A percentile compares a stretch with the other conserved stretches of the same genome.
Evolutionary conservation across 37 sponge, comb jelly and placozoan genomes (phyloP).

Genomic region (Cladorhizidae sp.): DNA sequence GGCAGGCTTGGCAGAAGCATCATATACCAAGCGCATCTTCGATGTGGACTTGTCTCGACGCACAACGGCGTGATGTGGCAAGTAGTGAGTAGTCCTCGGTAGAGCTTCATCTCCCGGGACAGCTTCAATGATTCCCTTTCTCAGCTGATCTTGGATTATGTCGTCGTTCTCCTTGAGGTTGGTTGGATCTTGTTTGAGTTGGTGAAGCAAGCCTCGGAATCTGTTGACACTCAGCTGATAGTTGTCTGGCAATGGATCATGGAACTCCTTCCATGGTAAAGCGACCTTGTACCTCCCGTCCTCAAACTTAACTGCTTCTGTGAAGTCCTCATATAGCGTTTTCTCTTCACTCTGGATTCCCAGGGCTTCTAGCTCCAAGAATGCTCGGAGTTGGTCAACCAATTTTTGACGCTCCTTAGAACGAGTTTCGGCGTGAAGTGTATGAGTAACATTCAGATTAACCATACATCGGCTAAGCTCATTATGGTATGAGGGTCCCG

Average conservation of each 20-base stretch:
- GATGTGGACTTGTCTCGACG: constrained; percentile 47
- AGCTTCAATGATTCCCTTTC: constrained; percentile 49
- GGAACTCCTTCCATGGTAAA: constrained; percentile 36
- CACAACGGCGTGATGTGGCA: constrained; percentile 65
- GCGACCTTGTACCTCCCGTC: constrained; percentile 14
- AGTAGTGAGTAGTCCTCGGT: constrained; percentile 22
- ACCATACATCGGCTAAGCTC: neutral
- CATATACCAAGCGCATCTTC: constrained; percentile 45
- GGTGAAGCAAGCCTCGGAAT: constrained; percentile 29
- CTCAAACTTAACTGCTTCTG: neutral
- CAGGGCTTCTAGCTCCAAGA: constrained; percentile 59
- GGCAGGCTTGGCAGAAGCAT: constrained; percentile 47
- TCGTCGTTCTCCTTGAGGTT: constrained; percentile 47
- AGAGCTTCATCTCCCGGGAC: neutral
- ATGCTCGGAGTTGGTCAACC: constrained; percentile 8
- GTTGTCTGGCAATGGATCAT: constrained; percentile 44
- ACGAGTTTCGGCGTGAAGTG: constrained; percentile 3
- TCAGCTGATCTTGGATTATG: constrained; percentile 44
- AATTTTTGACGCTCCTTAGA: neutral
- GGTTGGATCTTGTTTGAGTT: constrained; percentile 43
- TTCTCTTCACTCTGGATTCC: constrained; percentile 22
- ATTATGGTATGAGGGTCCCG: constrained; percentile 11
- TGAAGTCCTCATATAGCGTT: constrained; percentile 30
- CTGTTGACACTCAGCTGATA: constrained; percentile 39
- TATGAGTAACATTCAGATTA: constrained; percentile 25